Base-by-base conservation (phyloP, 1,140 invertebrate species). In the Conus betulinus region DNA sequence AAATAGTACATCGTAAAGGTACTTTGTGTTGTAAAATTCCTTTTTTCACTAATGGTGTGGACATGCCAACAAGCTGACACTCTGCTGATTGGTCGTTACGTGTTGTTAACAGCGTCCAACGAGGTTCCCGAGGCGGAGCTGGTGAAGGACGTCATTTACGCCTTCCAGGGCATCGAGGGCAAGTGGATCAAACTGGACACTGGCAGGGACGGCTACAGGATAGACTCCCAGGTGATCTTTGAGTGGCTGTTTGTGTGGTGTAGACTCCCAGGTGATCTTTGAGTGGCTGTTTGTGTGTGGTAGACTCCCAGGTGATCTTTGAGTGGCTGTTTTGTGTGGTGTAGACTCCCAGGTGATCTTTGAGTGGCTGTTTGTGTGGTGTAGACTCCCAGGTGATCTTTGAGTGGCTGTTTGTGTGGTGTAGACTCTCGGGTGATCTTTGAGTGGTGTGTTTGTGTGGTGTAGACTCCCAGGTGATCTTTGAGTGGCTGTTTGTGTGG, bases 151-250 rank as follows among this genome's bases (percentile, higher is more conserved):
- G 95, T 98, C n/a, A 96, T 98, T 60, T 98, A 97, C 94, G 96
- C 97, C 10, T 97, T 98, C 89, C 97, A 98, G 95, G 97, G 98
- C 6, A 97, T 98, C 39, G 97, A 97, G 93, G 97, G 97, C 51
- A 97, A 97, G 92, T 96, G 97, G 92, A 95, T 98, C 3, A 97
- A 97, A 89, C 96, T 97, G 90, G 97, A 97, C 93, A 92, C 96
- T 15, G 95, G 96, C 94, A 93, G 96, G 96, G 91, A 97, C 90
- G 92, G 93, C 6, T 97, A 97, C 92, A 96, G 96, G 92, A 96
- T 98, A 81, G 96, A 97, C 92, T 94, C 96, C 3, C 96, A 96
- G 93, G 96, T 84, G 39, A 84, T 39, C 39, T 4, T 76, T 76
- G 74, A 20, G 27, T n/a, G 11, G 8, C 11, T 76, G 27, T 27